Base-by-base conservation (phyloP, 2,113 vertebrate genomes). In the Zapus hudsonius region DNA sequence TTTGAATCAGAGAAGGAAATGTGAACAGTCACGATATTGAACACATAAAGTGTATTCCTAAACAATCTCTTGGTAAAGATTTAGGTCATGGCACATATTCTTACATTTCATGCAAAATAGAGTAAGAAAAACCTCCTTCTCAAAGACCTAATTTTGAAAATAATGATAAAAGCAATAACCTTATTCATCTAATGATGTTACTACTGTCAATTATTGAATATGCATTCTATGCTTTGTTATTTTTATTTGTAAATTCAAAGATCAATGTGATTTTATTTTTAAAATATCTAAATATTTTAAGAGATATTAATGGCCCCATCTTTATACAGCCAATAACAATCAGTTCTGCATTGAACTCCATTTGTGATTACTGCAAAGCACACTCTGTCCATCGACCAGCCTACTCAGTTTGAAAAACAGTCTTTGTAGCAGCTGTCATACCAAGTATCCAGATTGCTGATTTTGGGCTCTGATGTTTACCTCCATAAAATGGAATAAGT, bases 51-150 rank as follows among this genome's bases (percentile, higher is more conserved):
- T n/a, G 63, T 33, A 63, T 47, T 44, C n/a, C 13, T 52, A 90
- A 93, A 66, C 19, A 61, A 13, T 89, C n/a, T 76, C 27, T 66
- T 40, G 63, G 33, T 91, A 75, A 87, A 83, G 63, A 78, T 33
- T 69, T 20, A 67, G 2, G 19, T 38, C 2, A 91, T 70, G 10
- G 4, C 22, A 69, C 40, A 4, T 69, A 73, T 16, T 64, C 12
- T 76, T 72, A 79, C 86, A 64, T 36, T 86, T 7, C 19, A 44
- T 6, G 19, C 16, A 59, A 42, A 75, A 7, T 64, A 8, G 3
- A 90, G 0, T 61, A 92, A n/a, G 23, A 15, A 70, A 78, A 11
- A 82, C 42, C 16, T 72, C 36, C 16, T 20, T 84, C 23, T 1
- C 9, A 85, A 72, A 72, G 8, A n/a, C 61, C 61, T 40, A 69